Evolutionary conservation across 2,888 invertebrate genomes (phyloP).

Genomic region (Polymixis flavicincta): DNA sequence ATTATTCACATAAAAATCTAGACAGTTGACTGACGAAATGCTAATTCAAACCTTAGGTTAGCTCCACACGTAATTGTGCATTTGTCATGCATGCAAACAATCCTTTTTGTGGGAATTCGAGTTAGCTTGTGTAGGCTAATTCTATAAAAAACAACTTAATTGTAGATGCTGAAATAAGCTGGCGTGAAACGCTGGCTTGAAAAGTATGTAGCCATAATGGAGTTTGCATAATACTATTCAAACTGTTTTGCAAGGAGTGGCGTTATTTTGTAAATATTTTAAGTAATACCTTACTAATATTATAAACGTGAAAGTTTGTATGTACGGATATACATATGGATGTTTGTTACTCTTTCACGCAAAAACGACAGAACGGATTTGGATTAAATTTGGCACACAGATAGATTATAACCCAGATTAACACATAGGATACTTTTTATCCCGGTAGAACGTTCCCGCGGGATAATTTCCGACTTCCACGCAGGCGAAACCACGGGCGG

Average conservation of each 20-base stretch:
- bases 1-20: conserved; percentile 11
- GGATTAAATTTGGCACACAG: too few species aligned
- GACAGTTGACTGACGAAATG: conserved; percentile 17
- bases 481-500: too few species aligned
- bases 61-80: conserved; percentile 1
- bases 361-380: too few species aligned
- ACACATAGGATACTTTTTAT: too few species aligned
- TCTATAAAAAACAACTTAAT: conserved; percentile 31
- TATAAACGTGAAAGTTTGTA: too few species aligned
- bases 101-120: conserved; percentile 21
- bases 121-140: conserved; percentile 21
- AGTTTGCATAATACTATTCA: not conserved
- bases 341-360: too few species aligned
- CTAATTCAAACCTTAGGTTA: not conserved
- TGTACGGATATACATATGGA: too few species aligned
- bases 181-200: conserved; percentile 5
- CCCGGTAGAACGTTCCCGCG: too few species aligned
- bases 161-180: conserved; percentile 21
- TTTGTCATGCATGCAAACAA: conserved; percentile 24
- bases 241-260: conserved; percentile 2
- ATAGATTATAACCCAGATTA: too few species aligned
- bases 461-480: too few species aligned
- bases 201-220: conserved; percentile 23
- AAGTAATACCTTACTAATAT: too few species aligned
- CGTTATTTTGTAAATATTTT: not conserved